Evolutionary conservation across 1,140 invertebrate species (phyloP).

Genomic region (honey bee (Apis mellifera)): DNA sequence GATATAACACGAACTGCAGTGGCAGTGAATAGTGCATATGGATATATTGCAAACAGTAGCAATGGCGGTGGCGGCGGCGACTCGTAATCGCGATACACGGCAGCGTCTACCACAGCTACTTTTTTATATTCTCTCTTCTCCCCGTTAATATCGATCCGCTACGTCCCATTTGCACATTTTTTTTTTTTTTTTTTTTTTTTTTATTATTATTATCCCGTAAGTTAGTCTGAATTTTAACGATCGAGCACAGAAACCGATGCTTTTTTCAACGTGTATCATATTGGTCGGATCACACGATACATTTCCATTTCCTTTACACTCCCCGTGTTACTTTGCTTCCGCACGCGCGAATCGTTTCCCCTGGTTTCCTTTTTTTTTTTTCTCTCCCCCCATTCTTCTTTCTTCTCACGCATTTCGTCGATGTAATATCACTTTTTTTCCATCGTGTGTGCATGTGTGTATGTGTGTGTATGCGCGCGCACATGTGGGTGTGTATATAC

Average conservation of each 20-base stretch:
- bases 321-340: neutral
- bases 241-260: neutral
- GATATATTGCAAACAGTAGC: conserved; percentile 79
- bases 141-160: conserved; percentile 20
- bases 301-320: neutral
- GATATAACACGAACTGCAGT: conserved; percentile 80
- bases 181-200: neutral
- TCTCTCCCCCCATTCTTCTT: neutral
- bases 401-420: neutral
- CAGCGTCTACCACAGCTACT: conserved; percentile 77
- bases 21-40: conserved; percentile 81
- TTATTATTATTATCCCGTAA: neutral
- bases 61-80: conserved; percentile 40
- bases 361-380: neutral
- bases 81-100: conserved; percentile 75
- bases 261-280: conserved; percentile 15
- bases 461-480: neutral
- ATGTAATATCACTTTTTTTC: neutral
- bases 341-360: conserved; percentile 22
- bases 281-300: neutral
- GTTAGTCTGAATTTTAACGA: neutral
- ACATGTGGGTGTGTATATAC: too few species aligned
- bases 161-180: neutral
- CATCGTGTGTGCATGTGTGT: too few species aligned
- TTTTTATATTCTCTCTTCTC: conserved; percentile 53